Evolutionary conservation across 1,140 invertebrate species (phyloP).

Genomic region (Diabrotica virgifera): DNA sequence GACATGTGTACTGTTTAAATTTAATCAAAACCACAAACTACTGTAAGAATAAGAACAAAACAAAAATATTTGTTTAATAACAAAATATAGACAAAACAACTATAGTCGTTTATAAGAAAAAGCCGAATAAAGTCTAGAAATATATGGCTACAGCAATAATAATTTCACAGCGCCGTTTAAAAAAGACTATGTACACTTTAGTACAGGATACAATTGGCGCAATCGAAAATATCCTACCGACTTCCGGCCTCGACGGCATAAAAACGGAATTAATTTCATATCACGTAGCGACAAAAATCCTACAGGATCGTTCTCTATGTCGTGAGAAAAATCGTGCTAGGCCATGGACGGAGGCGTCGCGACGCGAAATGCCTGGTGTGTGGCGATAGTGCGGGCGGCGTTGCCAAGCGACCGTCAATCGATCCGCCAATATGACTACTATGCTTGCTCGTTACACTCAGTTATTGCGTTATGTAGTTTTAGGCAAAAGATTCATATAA

Average conservation of each 20-base stretch:
- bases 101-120: too few relatives aligned
- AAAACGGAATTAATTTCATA: constrained; percentile 3
- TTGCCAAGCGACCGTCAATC: constrained; percentile 36
- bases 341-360: constrained; percentile 26
- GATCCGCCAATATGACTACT: constrained; percentile 31
- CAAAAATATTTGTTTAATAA: too few relatives aligned
- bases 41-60: too few relatives aligned
- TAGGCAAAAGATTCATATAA: constrained; percentile 1
- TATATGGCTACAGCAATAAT: too few relatives aligned
- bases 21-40: too few relatives aligned
- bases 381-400: constrained; percentile 33
- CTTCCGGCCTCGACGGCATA: background rate
- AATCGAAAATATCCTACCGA: background rate
- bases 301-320: background rate
- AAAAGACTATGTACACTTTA: too few relatives aligned
- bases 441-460: background rate
- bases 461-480: constrained; percentile 2
- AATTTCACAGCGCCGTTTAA: too few relatives aligned
- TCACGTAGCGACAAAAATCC: background rate
- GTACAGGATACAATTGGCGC: background rate
- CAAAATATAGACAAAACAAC: too few relatives aligned
- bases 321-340: constrained; percentile 22
- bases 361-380: constrained; percentile 22
- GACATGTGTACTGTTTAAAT: too few relatives aligned
- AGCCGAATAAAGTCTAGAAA: too few relatives aligned